Evolutionary conservation across 2,113 vertebrate species (phyloP).

Genomic region (Uropsilus gracilis): DNA sequence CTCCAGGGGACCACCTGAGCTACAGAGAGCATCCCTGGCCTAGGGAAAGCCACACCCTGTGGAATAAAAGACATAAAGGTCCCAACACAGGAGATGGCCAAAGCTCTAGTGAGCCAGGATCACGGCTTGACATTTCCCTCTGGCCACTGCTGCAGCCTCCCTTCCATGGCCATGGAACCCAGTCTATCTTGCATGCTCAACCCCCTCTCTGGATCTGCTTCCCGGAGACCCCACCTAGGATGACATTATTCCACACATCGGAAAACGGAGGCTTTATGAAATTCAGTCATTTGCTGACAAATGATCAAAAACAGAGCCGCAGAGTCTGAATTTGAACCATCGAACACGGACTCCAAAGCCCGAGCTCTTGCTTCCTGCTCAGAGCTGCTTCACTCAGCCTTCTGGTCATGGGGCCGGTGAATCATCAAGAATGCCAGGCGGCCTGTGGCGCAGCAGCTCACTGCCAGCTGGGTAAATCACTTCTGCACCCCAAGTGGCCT

Average conservation of each 20-base stretch:
- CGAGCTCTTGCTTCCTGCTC: not conserved
- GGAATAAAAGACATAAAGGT: not conserved
- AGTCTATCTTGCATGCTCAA: not conserved
- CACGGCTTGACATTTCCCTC: not conserved
- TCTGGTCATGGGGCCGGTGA: not conserved
- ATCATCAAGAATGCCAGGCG: not conserved
- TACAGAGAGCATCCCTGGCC: not conserved
- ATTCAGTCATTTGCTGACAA: not conserved
- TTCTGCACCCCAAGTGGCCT: not conserved
- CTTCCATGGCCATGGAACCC: not conserved
- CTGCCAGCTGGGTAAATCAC: not conserved
- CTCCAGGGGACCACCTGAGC: not conserved
- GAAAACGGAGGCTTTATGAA: slow-evolving; percentile 2
- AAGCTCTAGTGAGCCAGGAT: not conserved
- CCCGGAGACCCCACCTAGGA: not conserved
- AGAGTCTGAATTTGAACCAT: slow-evolving; percentile 8
- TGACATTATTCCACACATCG: not conserved
- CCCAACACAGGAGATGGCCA: no score
- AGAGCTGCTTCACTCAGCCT: slow-evolving; percentile 24
- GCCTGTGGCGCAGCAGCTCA: not conserved
- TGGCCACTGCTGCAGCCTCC: not conserved
- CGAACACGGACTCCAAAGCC: not conserved
- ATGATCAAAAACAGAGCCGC: not conserved
- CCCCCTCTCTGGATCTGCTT: not conserved
- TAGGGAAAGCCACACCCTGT: not conserved